Percentiles rank a stretch among this genome's conserved stretches.
phyloP scores from a whole-genome alignment of 1,140 invertebrate species.

The Schlechtendalia chinensis region DNA sequence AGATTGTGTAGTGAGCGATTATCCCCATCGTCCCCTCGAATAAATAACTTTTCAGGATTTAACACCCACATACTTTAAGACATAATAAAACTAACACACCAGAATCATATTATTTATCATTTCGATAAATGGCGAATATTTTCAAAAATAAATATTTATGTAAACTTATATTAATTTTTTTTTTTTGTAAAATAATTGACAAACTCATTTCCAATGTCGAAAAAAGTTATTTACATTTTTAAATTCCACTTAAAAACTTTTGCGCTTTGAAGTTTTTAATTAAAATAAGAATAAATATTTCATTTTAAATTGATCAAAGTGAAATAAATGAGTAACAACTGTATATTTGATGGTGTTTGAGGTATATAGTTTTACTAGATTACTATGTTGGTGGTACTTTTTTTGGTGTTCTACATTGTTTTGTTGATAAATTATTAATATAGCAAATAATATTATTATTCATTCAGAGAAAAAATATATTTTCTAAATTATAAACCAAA shows the following conservation, averaged over 20 bases:
- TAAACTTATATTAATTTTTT: background rate
- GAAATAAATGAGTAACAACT: background rate
- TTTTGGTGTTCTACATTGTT: background rate
- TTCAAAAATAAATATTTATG: background rate
- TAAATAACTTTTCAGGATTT: no score
- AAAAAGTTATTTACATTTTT: conserved; percentile 15
- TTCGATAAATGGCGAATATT: background rate
- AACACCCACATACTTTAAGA: no score
- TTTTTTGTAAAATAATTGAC: background rate
- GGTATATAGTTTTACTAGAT: background rate
- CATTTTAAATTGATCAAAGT: conserved; percentile 27
- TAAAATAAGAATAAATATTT: conserved; percentile 20
- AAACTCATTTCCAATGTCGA: background rate
- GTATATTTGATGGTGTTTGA: background rate
- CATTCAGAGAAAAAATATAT: no score
- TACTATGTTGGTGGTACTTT: background rate
- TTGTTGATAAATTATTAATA: background rate
- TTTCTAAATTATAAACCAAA: no score
- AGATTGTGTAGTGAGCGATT: no score
- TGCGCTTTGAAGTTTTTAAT: conserved; percentile 2
- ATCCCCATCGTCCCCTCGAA: no score
- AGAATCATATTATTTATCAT: background rate
- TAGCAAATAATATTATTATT: no score
- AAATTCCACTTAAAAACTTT: background rate
- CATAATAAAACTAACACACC: no score